A percentile compares a stretch with the other conserved stretches of the same genome.
These are phyloP conservation scores for Meloidogyne hapla DNA, from an alignment of 1,140 invertebrate genomes.

Conservation along the genomic window DNA sequence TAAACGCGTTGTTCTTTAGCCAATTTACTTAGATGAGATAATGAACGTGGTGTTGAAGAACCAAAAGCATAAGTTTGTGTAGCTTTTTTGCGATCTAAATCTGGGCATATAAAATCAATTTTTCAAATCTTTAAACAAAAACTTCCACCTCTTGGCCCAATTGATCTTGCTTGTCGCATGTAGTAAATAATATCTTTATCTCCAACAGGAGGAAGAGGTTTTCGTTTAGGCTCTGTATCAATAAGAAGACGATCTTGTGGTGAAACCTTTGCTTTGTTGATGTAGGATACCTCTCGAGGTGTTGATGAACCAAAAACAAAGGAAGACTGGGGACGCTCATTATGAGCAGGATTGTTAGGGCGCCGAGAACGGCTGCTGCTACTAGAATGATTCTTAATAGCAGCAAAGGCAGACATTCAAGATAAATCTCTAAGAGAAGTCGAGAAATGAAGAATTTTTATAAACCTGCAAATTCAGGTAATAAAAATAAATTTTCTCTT, in stretches of 20 bases:
- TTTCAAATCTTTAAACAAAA: too few species aligned
- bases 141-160: not conserved
- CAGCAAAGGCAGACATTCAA: not conserved
- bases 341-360: not conserved
- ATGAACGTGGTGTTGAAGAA: constrained; percentile 55
- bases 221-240: not conserved
- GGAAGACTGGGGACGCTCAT: not conserved
- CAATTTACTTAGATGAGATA: constrained; percentile 51
- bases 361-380: not conserved
- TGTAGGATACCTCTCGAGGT: constrained; percentile 46
- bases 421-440: not conserved
- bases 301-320: constrained; percentile 53
- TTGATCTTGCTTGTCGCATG: constrained; percentile 34
- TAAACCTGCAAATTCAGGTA: not conserved
- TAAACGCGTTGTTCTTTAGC: constrained; percentile 45
- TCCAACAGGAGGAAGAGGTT: not conserved
- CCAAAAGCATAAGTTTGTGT: constrained; percentile 47
- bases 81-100: constrained; percentile 6
- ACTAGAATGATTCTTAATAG: not conserved
- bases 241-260: constrained; percentile 9
- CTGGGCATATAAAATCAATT: too few species aligned
- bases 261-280: constrained; percentile 13
- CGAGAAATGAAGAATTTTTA: not conserved
- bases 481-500: too few species aligned
- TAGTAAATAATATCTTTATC: constrained; percentile 33